Base-by-base conservation (phyloP, 2,113 vertebrate genomes). In the Hydrolagus affinis region DNA sequence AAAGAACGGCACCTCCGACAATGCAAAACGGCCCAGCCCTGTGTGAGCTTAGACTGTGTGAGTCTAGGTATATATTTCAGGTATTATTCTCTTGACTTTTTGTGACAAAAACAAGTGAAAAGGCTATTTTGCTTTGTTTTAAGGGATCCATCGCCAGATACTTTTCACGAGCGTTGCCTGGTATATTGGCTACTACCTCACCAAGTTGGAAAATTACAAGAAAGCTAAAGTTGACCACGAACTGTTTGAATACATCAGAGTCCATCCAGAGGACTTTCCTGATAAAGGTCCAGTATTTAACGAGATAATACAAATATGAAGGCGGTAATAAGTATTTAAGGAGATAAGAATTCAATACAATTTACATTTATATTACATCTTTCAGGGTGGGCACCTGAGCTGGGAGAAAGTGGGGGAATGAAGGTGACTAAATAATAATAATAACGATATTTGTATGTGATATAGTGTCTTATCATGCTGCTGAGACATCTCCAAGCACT, bases 91-190 rank as follows among this genome's bases (percentile, higher is more conserved):
- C 9, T 87, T 28, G 15, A 32, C 6, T 25, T 32, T 73, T 8
- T 73, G 2, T 56, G 21, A 30, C 21, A 44, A 8, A 12, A 32
- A 4, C 4, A n/a, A 64, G n/a, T 9, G 11, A 25, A 66, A 32
- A n/a, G n/a, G 86, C 69, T 70, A 15, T 21, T 15, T 30, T 70
- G n/a, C 2, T 69, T 85, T 32, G 1, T n/a, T 60, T 88, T 68
- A 89, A 99, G 97, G 97, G 85, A 70, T 96, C 23, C 97, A 98
- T 86, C 94, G 97, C 9, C 97, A 98, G 85, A 0, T 94, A 62
- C 91, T 98, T 0, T 19, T 90, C 0, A 0, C 90, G 6, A 93
- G 93, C 0, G 64, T 95, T 85, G 96, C 95, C 0, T 93, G 93
- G 92, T 94, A 95, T 85, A 7, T 91, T 15, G 97, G 97, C 8